Conservation (phyloP, 2,888 invertebrate species). For the Plusia festucae region DNA sequence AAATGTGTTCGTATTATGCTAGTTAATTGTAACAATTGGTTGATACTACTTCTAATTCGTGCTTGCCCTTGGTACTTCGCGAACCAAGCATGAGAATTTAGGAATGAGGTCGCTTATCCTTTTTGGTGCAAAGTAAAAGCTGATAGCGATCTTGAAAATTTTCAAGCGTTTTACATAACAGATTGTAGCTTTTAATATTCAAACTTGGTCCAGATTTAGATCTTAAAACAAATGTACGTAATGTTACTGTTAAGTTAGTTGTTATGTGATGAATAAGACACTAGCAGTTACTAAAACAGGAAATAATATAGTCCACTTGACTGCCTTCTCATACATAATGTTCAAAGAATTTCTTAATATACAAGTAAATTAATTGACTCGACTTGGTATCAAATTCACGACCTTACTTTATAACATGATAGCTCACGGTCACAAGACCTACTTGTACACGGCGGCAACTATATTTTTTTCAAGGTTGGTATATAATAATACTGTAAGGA, state of each 20-base stretch:
- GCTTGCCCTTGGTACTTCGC: constrained; percentile 57
- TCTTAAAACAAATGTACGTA: no score
- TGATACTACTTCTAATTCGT: constrained; percentile 50
- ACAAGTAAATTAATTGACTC: not conserved
- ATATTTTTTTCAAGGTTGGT: not conserved
- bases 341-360: not conserved
- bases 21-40: constrained; percentile 58
- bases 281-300: no score
- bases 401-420: not conserved
- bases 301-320: no score
- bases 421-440: not conserved
- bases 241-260: no score
- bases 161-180: no score
- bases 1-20: constrained; percentile 18
- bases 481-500: not conserved
- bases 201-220: no score
- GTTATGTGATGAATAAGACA: no score
- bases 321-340: not conserved
- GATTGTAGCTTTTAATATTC: no score
- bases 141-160: constrained; percentile 15
- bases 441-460: constrained; percentile 3
- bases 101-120: constrained; percentile 59
- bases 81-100: constrained; percentile 59
- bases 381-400: not conserved
- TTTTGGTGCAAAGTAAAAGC: constrained; percentile 18